These are phyloP conservation scores for Lipophrys pholis DNA, from an alignment of 2,113 vertebrate genomes.

Conservation along the genomic window DNA sequence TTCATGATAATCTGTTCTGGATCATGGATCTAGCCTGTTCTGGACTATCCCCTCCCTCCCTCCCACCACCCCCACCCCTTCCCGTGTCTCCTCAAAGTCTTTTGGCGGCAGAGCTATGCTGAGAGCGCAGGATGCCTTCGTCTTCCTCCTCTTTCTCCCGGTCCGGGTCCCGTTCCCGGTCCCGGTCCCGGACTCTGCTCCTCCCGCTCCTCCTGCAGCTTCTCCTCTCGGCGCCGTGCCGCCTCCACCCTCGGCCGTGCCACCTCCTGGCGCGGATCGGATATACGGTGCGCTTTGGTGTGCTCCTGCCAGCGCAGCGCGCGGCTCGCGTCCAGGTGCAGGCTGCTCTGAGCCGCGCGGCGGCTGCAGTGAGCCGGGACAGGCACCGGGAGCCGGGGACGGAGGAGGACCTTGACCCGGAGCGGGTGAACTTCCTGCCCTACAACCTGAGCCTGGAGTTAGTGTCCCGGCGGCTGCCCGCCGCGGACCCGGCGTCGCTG, in stretches of 20 bases:
- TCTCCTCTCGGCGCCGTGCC: conserved; percentile 65
- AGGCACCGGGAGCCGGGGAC: background rate
- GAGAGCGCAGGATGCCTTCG: conserved; percentile 82
- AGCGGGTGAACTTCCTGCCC: conserved; percentile 74
- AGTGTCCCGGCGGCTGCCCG: conserved; percentile 67
- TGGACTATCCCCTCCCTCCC: too few species aligned
- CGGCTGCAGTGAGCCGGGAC: conserved; percentile 55
- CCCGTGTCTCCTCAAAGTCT: too few species aligned
- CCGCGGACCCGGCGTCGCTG: conserved; percentile 87
- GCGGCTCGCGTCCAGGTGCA: conserved; percentile 78
- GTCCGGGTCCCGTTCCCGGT: background rate
- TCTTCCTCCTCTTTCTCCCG: conserved; percentile 57
- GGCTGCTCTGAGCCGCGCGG: conserved; percentile 78
- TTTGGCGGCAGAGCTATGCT: conserved; percentile 79
- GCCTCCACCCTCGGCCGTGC: conserved; percentile 79
- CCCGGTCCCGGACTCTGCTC: conserved; percentile 70
- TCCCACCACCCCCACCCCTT: too few species aligned
- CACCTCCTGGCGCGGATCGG: conserved; percentile 80
- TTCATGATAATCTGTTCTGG: too few species aligned
- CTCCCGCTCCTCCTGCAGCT: conserved; percentile 69
- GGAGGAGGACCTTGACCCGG: conserved; percentile 8
- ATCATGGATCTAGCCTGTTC: too few species aligned
- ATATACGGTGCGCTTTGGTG: conserved; percentile 86
- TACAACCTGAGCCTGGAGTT: conserved; percentile 89
- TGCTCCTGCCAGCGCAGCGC: conserved; percentile 82